Base-by-base conservation (phyloP, 2,888 invertebrate species). In the Trachelus iudaicus region DNA sequence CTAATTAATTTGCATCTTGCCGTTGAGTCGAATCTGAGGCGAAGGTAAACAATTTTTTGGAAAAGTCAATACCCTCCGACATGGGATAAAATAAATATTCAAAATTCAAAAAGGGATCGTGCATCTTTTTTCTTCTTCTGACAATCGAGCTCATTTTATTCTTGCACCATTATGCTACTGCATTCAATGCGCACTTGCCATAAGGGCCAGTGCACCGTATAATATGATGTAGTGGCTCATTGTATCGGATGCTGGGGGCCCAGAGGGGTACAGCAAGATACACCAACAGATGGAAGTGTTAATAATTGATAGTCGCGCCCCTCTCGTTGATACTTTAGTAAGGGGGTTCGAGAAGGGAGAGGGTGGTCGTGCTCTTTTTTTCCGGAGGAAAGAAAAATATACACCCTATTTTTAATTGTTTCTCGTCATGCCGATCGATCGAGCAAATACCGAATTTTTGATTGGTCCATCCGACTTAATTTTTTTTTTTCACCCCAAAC, bases 271-370 rank as follows among this genome's bases (percentile, higher is more conserved):
- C 76, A 77, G 87, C 85, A 89, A 89, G 88, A 90, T 88, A 86
- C 82, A 88, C 87, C 86, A 87, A 90, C 90, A 90, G 90, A 90
- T 90, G 90, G 90, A 90, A 88, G 89, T 90, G 90, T 90, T 90
- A 90, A 90, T 90, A 90, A 90, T 90, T 89, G 89, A 90, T 90
- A 87, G 87, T 89, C 89, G 87, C 87, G 89, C 88, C 90, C 90
- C 87, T 75, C 83, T 85, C 82, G 83, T 83, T 87, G 86, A 85
- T 86, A 87, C 81, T 86, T 80, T 77, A 76, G 9, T 56, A 56
- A 56, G 75, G 34, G 78, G 69, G 30, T 68, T 69, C 73, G 78
- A 76, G n/a, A 34, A 34, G 23, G 74, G 74, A 74, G 74, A 74
- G 74, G 74, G 35, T 69, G 73, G n/a, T 30, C n/a, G 74, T 77